phyloP scores from a whole-genome alignment of 2,113 vertebrate genomes.

The Colossoma macropomum region DNA sequence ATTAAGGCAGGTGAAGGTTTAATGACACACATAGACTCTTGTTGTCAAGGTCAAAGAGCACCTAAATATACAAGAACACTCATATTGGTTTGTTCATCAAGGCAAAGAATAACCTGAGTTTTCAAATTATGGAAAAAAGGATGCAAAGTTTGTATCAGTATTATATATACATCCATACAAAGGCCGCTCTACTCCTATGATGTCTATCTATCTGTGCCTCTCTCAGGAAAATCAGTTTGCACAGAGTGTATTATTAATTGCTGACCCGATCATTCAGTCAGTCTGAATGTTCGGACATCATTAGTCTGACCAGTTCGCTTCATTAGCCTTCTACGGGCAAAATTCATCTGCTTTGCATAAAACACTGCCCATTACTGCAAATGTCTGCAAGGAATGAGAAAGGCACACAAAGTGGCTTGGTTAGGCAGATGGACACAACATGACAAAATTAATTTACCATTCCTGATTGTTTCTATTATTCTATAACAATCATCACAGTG shows the following conservation, averaged over 20 bases:
- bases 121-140: no score
- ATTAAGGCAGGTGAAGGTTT: neutral
- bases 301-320: neutral
- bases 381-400: neutral
- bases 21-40: neutral
- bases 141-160: no score
- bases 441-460: constrained; percentile 3
- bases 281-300: neutral
- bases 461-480: neutral
- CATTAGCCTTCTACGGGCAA: neutral
- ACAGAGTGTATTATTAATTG: neutral
- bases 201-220: no score
- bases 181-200: no score
- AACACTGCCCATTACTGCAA: neutral
- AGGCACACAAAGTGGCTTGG: neutral
- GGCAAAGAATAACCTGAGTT: no score
- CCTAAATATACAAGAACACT: neutral
- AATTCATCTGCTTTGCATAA: constrained; percentile 2
- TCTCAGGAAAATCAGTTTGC: neutral
- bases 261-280: neutral
- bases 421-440: neutral
- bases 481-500: neutral
- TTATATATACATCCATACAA: no score
- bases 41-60: constrained; percentile 1
- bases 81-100: no score